phyloP scores from a whole-genome alignment of 2,113 vertebrate species.

The Thinocorus orbignyianus region DNA sequence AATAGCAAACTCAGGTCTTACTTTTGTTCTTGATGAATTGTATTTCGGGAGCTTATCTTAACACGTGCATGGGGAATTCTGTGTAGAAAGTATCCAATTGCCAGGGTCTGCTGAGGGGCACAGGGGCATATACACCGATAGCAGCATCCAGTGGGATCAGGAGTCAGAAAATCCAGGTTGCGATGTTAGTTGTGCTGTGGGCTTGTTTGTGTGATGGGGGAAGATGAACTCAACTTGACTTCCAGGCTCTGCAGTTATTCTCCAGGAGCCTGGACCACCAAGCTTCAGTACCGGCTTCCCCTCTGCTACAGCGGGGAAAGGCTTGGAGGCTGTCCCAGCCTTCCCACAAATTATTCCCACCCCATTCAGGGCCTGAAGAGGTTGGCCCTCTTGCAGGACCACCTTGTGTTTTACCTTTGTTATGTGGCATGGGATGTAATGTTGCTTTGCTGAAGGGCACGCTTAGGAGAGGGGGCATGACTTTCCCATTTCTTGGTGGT shows the following conservation, averaged over 20 bases:
- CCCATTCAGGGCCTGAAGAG: neutral
- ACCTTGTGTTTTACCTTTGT: neutral
- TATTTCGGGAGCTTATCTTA: neutral
- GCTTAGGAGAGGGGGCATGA: neutral
- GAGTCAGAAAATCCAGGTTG: neutral
- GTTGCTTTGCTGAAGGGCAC: neutral
- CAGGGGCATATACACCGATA: fast-evolving
- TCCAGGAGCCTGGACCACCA: neutral
- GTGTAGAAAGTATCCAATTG: neutral
- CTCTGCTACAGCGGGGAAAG: fast-evolving
- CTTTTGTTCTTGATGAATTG: slow-evolving; percentile 5
- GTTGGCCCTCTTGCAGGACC: neutral
- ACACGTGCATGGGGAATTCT: fast-evolving
- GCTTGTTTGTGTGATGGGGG: neutral
- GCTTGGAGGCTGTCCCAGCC: neutral
- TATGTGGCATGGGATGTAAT: fast-evolving
- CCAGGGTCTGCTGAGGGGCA: neutral
- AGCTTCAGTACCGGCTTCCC: neutral
- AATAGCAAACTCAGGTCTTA: neutral
- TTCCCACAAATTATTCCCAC: neutral
- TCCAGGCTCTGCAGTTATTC: neutral
- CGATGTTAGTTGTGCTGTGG: neutral
- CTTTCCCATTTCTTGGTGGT: neutral
- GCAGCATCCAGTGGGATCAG: neutral
- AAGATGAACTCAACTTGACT: neutral